Conservation (phyloP, 2,888 invertebrate species). For the Nysson spinosus region DNA sequence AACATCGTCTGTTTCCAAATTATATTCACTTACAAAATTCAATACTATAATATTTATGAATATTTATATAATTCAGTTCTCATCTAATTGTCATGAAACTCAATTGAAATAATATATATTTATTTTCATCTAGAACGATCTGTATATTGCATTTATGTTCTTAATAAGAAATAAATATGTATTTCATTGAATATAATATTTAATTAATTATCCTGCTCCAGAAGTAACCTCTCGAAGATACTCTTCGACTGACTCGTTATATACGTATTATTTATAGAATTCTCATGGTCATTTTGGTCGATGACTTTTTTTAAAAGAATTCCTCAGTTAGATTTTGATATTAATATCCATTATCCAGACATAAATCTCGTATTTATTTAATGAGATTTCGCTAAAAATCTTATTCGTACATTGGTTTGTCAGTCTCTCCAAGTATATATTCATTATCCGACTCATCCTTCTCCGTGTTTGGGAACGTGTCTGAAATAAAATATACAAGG, state of each 20-base stretch:
- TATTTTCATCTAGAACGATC: too few relatives aligned
- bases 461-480: constrained; percentile 74
- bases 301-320: constrained; percentile 9
- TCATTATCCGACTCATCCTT: constrained; percentile 73
- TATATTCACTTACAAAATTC: too few relatives aligned
- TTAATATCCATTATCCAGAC: constrained; percentile 26
- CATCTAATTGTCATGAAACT: too few relatives aligned
- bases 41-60: too few relatives aligned
- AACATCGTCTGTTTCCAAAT: too few relatives aligned
- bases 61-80: too few relatives aligned
- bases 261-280: constrained; percentile 28
- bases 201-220: not conserved
- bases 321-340: constrained; percentile 5
- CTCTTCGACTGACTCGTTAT: constrained; percentile 3
- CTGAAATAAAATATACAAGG: constrained; percentile 63
- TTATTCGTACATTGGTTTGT: constrained; percentile 73
- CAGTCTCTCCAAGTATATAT: constrained; percentile 72
- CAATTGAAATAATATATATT: too few relatives aligned
- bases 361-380: constrained; percentile 13
- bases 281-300: constrained; percentile 11
- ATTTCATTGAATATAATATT: not conserved
- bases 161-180: too few relatives aligned
- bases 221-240: constrained; percentile 7
- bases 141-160: not conserved
- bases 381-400: constrained; percentile 40